Base-by-base conservation (phyloP, 2,888 invertebrate species). In the Idaea dimidiata region DNA sequence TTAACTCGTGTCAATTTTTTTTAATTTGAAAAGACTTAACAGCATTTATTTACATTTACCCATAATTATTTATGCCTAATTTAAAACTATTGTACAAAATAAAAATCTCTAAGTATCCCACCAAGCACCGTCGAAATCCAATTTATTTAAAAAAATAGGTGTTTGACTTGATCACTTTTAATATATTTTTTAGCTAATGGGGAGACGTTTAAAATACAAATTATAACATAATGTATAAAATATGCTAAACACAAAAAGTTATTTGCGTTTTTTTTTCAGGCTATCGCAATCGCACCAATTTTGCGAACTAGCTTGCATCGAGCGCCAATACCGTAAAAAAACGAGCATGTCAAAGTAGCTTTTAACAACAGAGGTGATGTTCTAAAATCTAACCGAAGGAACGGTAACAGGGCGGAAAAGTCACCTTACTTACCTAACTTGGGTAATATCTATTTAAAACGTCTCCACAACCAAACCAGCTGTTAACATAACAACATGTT, bases 111-210 rank as follows among this genome's bases (percentile, higher is more conserved):
- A 76, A 71, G 72, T 72, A 74, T 76, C 74, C 74, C 64, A 77
- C 77, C 62, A 82, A 84, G 84, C 84, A 85, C 85, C 85, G 74
- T 80, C 64, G 60, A 60, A 69, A 63, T 73, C 64, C 69, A 73
- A 71, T 71, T 43, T 43, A 70, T 73, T 66, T 71, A 67, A 72
- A 69, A 57, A 62, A 69, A 63, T 59, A 66, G 64, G 63, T 68
- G 63, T 61, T 53, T 31, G 43, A 62, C 43, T 57, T 57, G 55
- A 65, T 66, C 62, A 65, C 69, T n/a, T n/a, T n/a, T 63, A 64
- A 31, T 24, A 3, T 1, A 66, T 71, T 65, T 54, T 64, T 10
- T 10, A 14, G 43, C 10, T 43, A 43, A 43, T 24, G 10, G 8
- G 1, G 43, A 4, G 43, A 43, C 43, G 43, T 43, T 43, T 43